phyloP scores from a whole-genome alignment of 2,888 invertebrate genomes.

The Nephrotoma flavescens region DNA sequence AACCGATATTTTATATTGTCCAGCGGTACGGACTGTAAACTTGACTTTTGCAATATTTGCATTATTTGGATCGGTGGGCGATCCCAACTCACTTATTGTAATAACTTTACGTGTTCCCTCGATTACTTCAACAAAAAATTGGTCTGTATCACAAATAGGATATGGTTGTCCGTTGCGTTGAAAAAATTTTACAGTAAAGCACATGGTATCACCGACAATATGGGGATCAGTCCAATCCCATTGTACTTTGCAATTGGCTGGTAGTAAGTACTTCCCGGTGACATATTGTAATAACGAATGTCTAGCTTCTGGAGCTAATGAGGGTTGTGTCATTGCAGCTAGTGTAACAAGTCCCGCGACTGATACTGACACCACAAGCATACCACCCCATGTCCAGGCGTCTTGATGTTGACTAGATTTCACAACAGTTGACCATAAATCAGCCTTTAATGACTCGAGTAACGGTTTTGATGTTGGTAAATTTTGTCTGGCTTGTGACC shows the following conservation, averaged over 20 bases:
- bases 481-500: slow-evolving; percentile 67
- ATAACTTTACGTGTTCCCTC: slow-evolving; percentile 73
- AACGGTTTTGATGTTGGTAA: slow-evolving; percentile 70
- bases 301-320: slow-evolving; percentile 78
- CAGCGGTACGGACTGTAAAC: slow-evolving; percentile 83
- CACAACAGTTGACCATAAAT: slow-evolving; percentile 74
- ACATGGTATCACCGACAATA: slow-evolving; percentile 79
- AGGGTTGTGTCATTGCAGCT: slow-evolving; percentile 83
- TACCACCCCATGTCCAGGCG: slow-evolving; percentile 87
- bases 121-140: slow-evolving; percentile 72
- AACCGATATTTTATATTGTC: slow-evolving; percentile 74
- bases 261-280: slow-evolving; percentile 78
- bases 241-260: slow-evolving; percentile 64
- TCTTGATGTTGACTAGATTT: slow-evolving; percentile 76
- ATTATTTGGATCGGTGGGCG: slow-evolving; percentile 67
- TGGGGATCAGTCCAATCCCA: slow-evolving; percentile 90
- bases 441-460: slow-evolving; percentile 61
- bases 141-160: slow-evolving; percentile 87
- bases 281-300: slow-evolving; percentile 81
- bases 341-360: slow-evolving; percentile 79
- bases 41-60: slow-evolving; percentile 80
- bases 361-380: slow-evolving; percentile 80
- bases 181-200: slow-evolving; percentile 79
- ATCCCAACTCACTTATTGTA: slow-evolving; percentile 75
- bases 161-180: slow-evolving; percentile 89